phyloP scores from a whole-genome alignment of 2,888 invertebrate genomes.

The Lycocerus yunnanus region DNA sequence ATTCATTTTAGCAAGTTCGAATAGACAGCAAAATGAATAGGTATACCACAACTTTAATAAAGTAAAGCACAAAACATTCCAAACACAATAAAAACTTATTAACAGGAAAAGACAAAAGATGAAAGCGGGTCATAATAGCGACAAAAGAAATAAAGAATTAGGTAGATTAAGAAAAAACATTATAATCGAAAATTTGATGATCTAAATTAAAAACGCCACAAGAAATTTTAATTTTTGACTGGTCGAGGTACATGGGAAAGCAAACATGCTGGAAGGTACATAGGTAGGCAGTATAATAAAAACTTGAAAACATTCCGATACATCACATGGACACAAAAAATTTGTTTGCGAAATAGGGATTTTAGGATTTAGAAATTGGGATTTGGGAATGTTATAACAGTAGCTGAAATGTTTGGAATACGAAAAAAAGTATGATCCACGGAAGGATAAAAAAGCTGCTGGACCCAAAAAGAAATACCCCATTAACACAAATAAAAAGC shows the following conservation, averaged over 20 bases:
- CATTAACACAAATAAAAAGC: too few relatives aligned
- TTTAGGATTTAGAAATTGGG: too few relatives aligned
- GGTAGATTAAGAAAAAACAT: background rate
- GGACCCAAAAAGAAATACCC: too few relatives aligned
- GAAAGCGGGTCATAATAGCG: background rate
- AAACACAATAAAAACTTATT: background rate
- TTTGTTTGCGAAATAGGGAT: too few relatives aligned
- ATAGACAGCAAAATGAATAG: background rate
- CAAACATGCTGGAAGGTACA: background rate
- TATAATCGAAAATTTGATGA: background rate
- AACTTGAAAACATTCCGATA: too few relatives aligned
- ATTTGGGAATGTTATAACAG: too few relatives aligned
- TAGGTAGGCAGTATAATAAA: too few relatives aligned
- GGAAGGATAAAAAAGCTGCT: too few relatives aligned
- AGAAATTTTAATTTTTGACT: background rate
- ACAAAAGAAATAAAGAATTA: background rate
- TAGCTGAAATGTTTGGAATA: too few relatives aligned
- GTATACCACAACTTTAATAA: background rate
- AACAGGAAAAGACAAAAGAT: background rate
- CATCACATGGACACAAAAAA: too few relatives aligned
- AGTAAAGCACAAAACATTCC: background rate
- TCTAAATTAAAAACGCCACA: background rate
- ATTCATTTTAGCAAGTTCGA: background rate
- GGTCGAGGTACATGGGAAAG: too few relatives aligned
- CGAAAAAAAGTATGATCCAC: too few relatives aligned